A percentile compares a stretch with the other conserved stretches of the same genome.
Conservation (phyloP, 2,888 invertebrate genomes). For the Ceratothoa steindachneri region DNA sequence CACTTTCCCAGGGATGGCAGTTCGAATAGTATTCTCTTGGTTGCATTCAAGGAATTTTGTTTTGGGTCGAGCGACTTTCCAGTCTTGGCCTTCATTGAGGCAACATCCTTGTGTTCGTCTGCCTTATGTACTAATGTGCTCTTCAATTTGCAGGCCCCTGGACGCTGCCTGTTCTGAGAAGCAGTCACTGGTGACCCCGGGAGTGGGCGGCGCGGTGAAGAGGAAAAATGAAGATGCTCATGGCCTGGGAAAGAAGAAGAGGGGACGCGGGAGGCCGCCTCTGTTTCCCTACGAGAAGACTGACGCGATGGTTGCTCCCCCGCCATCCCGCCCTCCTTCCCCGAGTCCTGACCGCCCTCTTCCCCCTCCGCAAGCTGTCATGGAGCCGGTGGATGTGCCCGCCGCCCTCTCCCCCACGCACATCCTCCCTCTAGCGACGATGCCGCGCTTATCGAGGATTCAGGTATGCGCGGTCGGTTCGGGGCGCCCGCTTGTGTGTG, state of each 20-base stretch:
- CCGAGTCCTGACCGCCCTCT: not conserved
- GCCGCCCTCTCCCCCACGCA: not conserved
- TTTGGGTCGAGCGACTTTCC: too few relatives aligned
- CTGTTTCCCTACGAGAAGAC: constrained; percentile 3
- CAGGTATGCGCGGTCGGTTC: not conserved
- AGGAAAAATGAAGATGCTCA: not conserved
- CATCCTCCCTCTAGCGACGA: not conserved
- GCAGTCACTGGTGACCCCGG: not conserved
- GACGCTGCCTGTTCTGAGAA: not conserved
- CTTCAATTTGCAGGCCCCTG: not conserved
- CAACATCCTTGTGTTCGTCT: too few relatives aligned
- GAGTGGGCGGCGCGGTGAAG: not conserved
- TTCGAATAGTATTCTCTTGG: too few relatives aligned
- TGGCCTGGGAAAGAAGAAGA: constrained; percentile 14
- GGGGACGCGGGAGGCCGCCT: constrained; percentile 41
- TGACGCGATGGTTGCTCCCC: not conserved
- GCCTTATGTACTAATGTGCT: too few relatives aligned
- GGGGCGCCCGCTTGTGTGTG: too few relatives aligned
- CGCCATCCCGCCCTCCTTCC: not conserved
- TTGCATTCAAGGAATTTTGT: too few relatives aligned
- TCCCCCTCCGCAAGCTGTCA: not conserved
- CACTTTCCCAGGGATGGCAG: too few relatives aligned
- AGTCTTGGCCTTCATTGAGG: too few relatives aligned
- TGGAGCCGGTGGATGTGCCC: not conserved
- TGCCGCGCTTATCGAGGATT: constrained; percentile 1